Base-by-base conservation (phyloP, 1,140 invertebrate species). In the Neocloeon triangulifer region DNA sequence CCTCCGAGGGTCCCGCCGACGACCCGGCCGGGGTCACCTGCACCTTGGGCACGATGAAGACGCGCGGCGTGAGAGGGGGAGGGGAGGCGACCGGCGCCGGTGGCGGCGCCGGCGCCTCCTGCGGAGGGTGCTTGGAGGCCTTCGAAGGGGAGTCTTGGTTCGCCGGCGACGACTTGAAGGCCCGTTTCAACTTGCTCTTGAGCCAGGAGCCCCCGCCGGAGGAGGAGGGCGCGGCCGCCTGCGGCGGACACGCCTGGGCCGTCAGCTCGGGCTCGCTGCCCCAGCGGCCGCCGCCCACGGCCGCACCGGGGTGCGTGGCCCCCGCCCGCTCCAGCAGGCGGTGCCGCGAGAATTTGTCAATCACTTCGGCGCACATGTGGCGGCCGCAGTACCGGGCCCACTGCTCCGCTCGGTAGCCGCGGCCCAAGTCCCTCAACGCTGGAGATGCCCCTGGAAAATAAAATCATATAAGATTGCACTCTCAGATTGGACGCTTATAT, bases 361-460 rank as follows among this genome's bases (percentile, higher is more conserved):
- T 77, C 22, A 73, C 59, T 37, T 79, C 72, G 2, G 72, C 72
- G 43, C 72, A 77, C 9, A 70, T 62, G 41, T 73, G 65, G 14
- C 77, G 58, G 2, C 75, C 72, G 39, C 75, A 79, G 47, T 68
- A 77, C 36, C 67, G 52, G 1, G 78, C 75, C 78, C 77, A 82
- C 45, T 81, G 73, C 33, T 74, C 64, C 0, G 77, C 73, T 33
- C 69, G 58, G 5, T 78, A 51, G 5, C 71, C 68, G 33, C 75
- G 55, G 2, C 71, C 69, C 27, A 62, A 58, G 43, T 82, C 78
- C 15, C 72, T 54, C 27, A 76, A 49, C 3, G 70, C 67, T 3
- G 75, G 69, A 46, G 72, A 73, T 2, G 76, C 72, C 25, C 76
- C 75, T 79, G 40, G n/a, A 37, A 34, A 7, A 23, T 27, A 34